Evolutionary conservation across 2,797 vertebrate species (phyloP), one percentile per base, ranked within the genome.

Genomic region (Enteromius mattozi): DNA sequence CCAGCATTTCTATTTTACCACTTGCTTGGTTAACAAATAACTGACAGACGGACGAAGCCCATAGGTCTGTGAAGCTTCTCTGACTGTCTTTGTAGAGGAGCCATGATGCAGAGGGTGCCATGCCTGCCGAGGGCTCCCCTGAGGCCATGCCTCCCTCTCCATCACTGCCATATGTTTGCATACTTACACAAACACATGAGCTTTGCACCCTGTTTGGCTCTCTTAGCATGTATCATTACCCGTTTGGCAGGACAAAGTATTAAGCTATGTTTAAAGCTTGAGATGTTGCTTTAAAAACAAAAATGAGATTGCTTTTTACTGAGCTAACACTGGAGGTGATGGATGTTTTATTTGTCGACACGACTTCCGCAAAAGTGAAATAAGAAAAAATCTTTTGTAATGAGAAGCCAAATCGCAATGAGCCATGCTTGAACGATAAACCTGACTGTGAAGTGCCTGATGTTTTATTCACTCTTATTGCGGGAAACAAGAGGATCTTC

Each of bases 371-470:
- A 83, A 70, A 77, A 83, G 37, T 70, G 9, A 56, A 82, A 54
- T 37, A 21, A 37, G 40, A 78, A 78, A 47, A 75, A 66, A 75
- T 12, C 1, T 61, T 72, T 59, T 9, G 45, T 77, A 87, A 84
- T 82, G 56, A 81, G 70, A 80, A 75, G 71, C 66, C 94, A 95
- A 96, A 96, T 96, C 94, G 94, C 94, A 93, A 95, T 96, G 49
- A 81, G 65, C 49, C 54, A 78, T 71, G 54, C 75, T 78, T 19
- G 95, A 96, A 74, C 27, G 96, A 96, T 96, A 96, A 95, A 96
- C 94, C 94, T 94, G 94, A 94, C 92, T 94, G 94, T 94, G 96
- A 96, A 95, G 93, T 93, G 94, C 95, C 94, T 78, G 89, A 71
- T 79, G 69, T 87, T 87, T 85, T 78, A 82, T 85, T 85, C 71